phyloP scores from a whole-genome alignment of 2,113 vertebrate species.

The Dendropsophus ebraccatus region DNA sequence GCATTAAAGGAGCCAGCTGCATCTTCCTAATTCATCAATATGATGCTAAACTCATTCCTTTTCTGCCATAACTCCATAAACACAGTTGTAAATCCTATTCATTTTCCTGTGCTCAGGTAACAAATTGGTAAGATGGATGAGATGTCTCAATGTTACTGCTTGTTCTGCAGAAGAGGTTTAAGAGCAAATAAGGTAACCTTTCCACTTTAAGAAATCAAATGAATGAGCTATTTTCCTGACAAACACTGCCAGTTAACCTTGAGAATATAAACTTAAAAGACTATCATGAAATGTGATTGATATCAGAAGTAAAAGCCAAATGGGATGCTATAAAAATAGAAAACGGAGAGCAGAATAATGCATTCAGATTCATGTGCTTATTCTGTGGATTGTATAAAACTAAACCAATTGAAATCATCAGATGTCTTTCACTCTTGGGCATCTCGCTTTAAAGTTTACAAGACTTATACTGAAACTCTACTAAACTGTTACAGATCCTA shows the following conservation, averaged over 20 bases:
- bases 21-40: neutral
- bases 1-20: neutral
- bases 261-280: neutral
- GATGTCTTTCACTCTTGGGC: neutral
- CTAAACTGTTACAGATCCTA: too few relatives aligned
- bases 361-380: neutral
- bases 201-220: constrained; percentile 5
- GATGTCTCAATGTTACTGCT: constrained; percentile 5
- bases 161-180: constrained; percentile 2
- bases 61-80: neutral
- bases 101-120: constrained; percentile 12
- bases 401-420: neutral
- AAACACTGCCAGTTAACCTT: constrained; percentile 24
- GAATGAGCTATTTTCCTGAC: constrained; percentile 7
- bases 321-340: constrained; percentile 7
- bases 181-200: constrained; percentile 21
- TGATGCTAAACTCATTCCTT: neutral
- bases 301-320: neutral
- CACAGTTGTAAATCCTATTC: neutral
- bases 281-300: constrained; percentile 1
- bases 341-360: neutral
- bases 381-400: neutral
- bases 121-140: constrained; percentile 35
- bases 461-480: neutral
- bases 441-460: neutral